Evolutionary conservation across 1,140 invertebrate species (phyloP).

Genomic region (Drosophila tsacasi): DNA sequence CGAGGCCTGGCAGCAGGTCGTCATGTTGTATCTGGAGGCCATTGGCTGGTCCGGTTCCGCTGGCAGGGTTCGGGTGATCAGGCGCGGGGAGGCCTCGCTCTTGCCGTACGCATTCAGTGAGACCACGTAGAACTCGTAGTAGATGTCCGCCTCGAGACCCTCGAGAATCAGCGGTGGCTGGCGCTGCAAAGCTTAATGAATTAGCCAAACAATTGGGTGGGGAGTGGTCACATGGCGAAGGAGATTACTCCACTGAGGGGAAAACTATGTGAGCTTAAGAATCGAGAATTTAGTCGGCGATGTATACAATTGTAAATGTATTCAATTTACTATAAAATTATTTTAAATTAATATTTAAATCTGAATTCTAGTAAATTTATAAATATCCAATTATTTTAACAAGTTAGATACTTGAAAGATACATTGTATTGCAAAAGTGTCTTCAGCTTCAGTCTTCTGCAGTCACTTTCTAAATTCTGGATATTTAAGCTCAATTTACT

Average conservation of each 20-base stretch:
- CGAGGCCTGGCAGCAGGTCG: slow-evolving; percentile 90
- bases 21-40: slow-evolving; percentile 89
- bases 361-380: too few species aligned
- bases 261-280: neutral
- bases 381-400: too few species aligned
- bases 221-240: neutral
- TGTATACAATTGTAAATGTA: too few species aligned
- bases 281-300: too few species aligned
- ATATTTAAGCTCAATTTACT: neutral
- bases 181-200: slow-evolving; percentile 85
- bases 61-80: slow-evolving; percentile 90
- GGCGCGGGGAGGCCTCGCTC: slow-evolving; percentile 89
- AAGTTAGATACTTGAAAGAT: too few species aligned
- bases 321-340: too few species aligned
- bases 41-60: slow-evolving; percentile 47
- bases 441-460: too few species aligned
- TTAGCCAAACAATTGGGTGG: slow-evolving; percentile 46
- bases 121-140: slow-evolving; percentile 93
- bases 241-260: slow-evolving; percentile 6
- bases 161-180: slow-evolving; percentile 91
- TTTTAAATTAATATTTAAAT: too few species aligned
- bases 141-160: slow-evolving; percentile 89
- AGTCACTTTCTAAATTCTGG: neutral
- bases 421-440: too few species aligned
- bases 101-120: slow-evolving; percentile 93